Evolutionary conservation across 2,888 invertebrate genomes (phyloP), one percentile per base, ranked within the genome.

Genomic region (Plebejus anna): DNA sequence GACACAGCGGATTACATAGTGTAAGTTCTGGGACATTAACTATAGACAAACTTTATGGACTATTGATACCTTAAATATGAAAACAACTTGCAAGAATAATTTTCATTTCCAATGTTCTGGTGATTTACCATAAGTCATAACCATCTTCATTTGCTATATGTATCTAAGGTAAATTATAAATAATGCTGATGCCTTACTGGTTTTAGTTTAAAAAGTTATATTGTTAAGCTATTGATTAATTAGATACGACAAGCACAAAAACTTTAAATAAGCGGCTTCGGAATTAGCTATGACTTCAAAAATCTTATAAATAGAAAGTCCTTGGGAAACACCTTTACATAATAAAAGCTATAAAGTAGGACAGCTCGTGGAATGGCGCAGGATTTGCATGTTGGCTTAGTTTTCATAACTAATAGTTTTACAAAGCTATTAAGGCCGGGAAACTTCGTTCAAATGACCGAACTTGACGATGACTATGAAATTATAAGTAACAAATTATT

Each of bases 321-420:
- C n/a, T 22, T 32, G 78, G 78, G 76, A 76, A 59, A 16, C 76
- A 76, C 76, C 28, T 59, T 77, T 77, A 78, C 59, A 77, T 78
- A 78, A 78, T 73, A 73, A 80, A 71, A 77, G 72, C 76, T 77
- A 77, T 77, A 79, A 80, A 80, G 80, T 78, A 78, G 78, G 76
- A 78, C 79, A 80, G 80, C 78, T 78, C 76, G 76, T 76, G 78
- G 80, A 81, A 79, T 80, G 87, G 88, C 85, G 86, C 83, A 85
- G 87, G 90, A 92, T 91, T 92, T 92, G 89, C 91, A 90, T 91
- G 89, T 89, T 89, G 91, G 90, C 89, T 90, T 85, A 83, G 88
- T 89, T 90, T 89, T 88, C 88, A 87, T 90, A 89, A 91, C 88
- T 92, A 90, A 90, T 84, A 84, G 83, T 84, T 83, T 88, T 89